Base-by-base conservation (phyloP, 2,888 invertebrate species). In the Tillus elongatus region DNA sequence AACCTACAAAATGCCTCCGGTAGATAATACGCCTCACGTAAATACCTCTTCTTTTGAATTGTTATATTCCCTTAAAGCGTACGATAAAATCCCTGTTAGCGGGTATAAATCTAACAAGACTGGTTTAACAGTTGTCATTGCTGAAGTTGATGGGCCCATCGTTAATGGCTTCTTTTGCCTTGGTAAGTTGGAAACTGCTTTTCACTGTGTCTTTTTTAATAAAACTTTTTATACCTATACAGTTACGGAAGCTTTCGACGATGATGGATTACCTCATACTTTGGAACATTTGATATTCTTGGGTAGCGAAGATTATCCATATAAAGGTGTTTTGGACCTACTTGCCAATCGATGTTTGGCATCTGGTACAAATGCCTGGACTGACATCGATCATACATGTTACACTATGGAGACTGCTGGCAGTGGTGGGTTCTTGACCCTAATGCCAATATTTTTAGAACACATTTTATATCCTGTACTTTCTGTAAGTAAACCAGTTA, bases 261-360 rank as follows among this genome's bases (percentile, higher is more conserved):
- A 92, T 64, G 91, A 92, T 68, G 93, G 93, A 2, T 63, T 93
- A 37, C 92, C 93, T 0, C 92, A 93, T 59, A 92, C 92, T 0
- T 67, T 93, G 63, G 92, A 93, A 57, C 92, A 93, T 68, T 73
- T 93, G 8, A 78, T 93, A 33, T 93, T 93, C 64, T 69, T 91
- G 61, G 93, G 92, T 0, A 91, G 90, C 45, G 79, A 91, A 58
- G 73, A 83, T 9, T 92, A 88, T 60, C 91, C 91, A 0, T 91
- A 81, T 61, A 91, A 90, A 63, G 91, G 91, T 3, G 79, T 91
- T 31, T 66, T 93, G 42, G 92, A 93, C 67, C 69, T 91, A 35
- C 66, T 91, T 48, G 91, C 92, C 4, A 92, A 91, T 62, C 73
- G 90, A 19, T 91, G 89, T 57, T 72, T 90, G 56, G 90, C 91